Conservation (phyloP, 2,113 vertebrate genomes). For the Sakesphorus luctuosus region DNA sequence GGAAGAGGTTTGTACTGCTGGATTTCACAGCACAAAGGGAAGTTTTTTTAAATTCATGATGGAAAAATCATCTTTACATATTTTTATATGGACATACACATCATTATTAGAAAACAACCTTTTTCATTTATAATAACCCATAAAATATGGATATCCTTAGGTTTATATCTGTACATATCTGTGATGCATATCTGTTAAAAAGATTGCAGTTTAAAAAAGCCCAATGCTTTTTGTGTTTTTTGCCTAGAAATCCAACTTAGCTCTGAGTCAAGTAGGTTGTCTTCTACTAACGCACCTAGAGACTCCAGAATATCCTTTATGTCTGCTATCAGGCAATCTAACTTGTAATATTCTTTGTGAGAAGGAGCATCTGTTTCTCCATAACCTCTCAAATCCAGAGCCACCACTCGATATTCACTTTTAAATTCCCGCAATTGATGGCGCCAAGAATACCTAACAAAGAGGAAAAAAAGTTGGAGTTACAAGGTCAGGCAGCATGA, state of each 20-base stretch:
- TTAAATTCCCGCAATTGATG: conserved; percentile 97
- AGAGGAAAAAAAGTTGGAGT: conserved; percentile 20
- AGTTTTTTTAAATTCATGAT: neutral
- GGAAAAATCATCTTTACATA: neutral
- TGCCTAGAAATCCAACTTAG: neutral
- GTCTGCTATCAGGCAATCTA: conserved; percentile 91
- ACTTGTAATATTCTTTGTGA: conserved; percentile 86
- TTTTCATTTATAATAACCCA: neutral
- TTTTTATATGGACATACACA: neutral
- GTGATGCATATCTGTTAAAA: neutral
- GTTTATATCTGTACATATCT: neutral
- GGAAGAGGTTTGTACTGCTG: neutral
- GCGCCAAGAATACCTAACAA: conserved; percentile 94
- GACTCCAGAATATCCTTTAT: conserved; percentile 97
- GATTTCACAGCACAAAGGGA: neutral
- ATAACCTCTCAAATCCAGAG: conserved; percentile 94
- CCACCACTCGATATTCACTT: conserved; percentile 95
- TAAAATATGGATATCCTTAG: neutral
- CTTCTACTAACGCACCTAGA: conserved; percentile 82
- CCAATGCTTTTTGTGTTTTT: neutral
- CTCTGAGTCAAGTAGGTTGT: neutral
- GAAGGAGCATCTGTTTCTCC: conserved; percentile 93
- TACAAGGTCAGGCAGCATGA: conserved; percentile 6
- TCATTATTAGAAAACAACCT: neutral
- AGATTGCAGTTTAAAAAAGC: neutral